Base-by-base conservation (phyloP, 2,797 vertebrate species). In the Rhadinocentrus ornatus region DNA sequence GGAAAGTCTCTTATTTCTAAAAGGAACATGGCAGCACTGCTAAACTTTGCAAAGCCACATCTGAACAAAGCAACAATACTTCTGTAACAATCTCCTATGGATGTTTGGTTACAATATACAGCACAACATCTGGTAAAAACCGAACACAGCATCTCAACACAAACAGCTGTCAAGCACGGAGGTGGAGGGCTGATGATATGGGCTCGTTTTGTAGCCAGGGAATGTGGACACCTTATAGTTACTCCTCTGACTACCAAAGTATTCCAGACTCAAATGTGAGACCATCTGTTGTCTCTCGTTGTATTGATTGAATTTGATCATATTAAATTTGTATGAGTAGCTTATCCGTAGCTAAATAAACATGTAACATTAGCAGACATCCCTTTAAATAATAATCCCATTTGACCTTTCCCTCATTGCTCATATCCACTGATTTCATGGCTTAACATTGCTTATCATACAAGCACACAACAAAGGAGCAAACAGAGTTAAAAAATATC, bases 401-500 rank as follows among this genome's bases (percentile, higher is more conserved):
- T 18, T 53, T 53, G 12, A 44, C 58, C 69, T 39, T 60, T 32
- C 37, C 52, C 39, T 35, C 44, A 29, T 44, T 5, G 6, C 56
- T 80, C 60, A 60, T 60, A 53, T 58, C 56, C 26, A 12, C 37
- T 12, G 15, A 80, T 81, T 81, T 81, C 77, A 78, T 26, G 62
- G 46, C 52, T 72, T 54, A 56, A 59, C 29, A 66, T 80, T 69
- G 50, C 75, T 69, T 65, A 66, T 64, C 67, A 55, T 44, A 44
- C 2, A 16, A 68, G 53, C 3, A 0, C 46, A 9, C 54, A 69
- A 52, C 11, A 26, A 54, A 48, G 35, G 46, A 31, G 62, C 44
- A 68, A 64, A 82, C 65, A 35, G 66, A 73, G 75, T 12, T 52
- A 46, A 54, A 72, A 13, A 66, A 39, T 29, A 35, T 67, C 67